Evolutionary conservation across 30 jellyfish, hydroid and myxozoan species (phyloP), one percentile per base, ranked within the genome.

Genomic region (Hydractinia symbiolongicarpus): DNA sequence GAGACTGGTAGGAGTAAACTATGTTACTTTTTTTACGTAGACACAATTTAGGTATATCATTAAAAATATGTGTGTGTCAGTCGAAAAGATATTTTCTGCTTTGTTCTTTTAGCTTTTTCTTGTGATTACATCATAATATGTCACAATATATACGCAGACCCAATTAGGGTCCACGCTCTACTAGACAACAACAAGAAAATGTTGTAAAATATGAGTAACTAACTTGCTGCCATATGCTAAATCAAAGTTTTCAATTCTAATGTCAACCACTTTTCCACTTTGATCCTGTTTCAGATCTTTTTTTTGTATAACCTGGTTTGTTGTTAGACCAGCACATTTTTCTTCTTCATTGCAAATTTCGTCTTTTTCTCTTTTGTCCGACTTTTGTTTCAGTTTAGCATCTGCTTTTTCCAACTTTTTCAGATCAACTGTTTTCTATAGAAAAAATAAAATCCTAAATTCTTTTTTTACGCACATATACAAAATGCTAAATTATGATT

Each of bases 171-270:
- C n/a, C n/a, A n/a, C n/a, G n/a, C n/a, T n/a, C n/a, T n/a, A n/a
- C n/a, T n/a, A n/a, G n/a, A n/a, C n/a, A n/a, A n/a, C n/a, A n/a
- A n/a, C n/a, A n/a, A n/a, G n/a, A n/a, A n/a, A n/a, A n/a, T n/a
- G n/a, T n/a, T n/a, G n/a, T n/a, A n/a, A n/a, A n/a, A n/a, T n/a
- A n/a, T n/a, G n/a, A n/a, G n/a, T 20, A 9, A 77, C 97, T 55
- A 61, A 89, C 97, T 85, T 90, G 95, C 93, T 91, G 14, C 98
- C 98, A 79, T 85, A 90, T 50, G 97, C 93, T 58, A 90, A 83
- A 61, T 90, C 97, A 66, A 90, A 90, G 73, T 86, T 86, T 53
- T 90, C 97, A 50, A 90, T 79, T 64, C 95, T 77, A 6, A 90
- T 82, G 78, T 90, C 97, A 30, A 81, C 89, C 15, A 89, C 87